A percentile compares a stretch with the other conserved stretches of the same genome.
phyloP scores from a whole-genome alignment of 2,797 vertebrate species.

The Pangasius krempfi region DNA sequence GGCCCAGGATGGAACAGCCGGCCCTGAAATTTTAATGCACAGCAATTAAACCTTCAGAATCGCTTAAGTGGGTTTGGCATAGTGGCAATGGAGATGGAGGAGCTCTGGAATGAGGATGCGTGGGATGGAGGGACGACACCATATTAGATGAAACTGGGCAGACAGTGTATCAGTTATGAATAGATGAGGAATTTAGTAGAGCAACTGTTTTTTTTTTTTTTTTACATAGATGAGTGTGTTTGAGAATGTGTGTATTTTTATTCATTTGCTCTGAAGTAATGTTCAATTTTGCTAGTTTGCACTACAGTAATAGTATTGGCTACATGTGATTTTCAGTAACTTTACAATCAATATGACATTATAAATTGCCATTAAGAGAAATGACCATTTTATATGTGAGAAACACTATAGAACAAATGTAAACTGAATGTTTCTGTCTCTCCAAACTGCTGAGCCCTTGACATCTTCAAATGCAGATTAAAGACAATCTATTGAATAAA shows the following conservation, averaged over 20 bases:
- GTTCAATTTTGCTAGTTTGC: not conserved
- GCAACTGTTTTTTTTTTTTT: not conserved
- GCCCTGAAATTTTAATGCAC: conserved; percentile 61
- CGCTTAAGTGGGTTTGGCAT: conserved; percentile 48
- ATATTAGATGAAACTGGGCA: conserved; percentile 5
- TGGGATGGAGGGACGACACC: conserved; percentile 1
- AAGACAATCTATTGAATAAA: not conserved
- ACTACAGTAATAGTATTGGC: not conserved
- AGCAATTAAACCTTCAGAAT: conserved; percentile 59
- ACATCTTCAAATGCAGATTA: not conserved
- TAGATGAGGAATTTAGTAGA: not conserved
- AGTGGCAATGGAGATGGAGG: conserved; percentile 46
- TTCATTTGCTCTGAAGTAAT: not conserved
- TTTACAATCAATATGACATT: not conserved
- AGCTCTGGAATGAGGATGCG: conserved; percentile 23
- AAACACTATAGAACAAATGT: not conserved
- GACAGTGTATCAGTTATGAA: not conserved
- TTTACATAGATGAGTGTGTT: not conserved
- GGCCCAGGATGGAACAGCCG: conserved; percentile 45
- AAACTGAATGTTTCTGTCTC: not conserved
- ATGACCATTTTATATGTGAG: not conserved
- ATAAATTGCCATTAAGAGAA: not conserved
- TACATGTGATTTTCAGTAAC: not conserved
- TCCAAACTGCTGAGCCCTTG: not conserved
- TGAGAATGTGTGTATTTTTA: not conserved